Evolutionary conservation across 2,797 vertebrate genomes (phyloP), one percentile per base, ranked within the genome.

Genomic region (Acridotheres tristis): DNA sequence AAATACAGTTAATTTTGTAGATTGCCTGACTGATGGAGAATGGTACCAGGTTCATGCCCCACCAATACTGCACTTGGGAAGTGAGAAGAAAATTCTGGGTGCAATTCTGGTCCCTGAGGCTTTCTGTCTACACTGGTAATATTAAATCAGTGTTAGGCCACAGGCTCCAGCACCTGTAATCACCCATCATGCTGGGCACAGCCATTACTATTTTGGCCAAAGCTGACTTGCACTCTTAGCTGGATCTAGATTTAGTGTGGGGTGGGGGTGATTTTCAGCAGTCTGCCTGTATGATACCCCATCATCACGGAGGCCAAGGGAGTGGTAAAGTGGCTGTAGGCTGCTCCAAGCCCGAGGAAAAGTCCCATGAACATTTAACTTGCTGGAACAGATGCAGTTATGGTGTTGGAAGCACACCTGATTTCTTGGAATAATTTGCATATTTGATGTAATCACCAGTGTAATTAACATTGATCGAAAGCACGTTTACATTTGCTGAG

Each of bases 1-100:
- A 36, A 75, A 50, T 62, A 14, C 30, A 53, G 27, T 63, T 66
- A 38, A 55, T 66, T 73, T 53, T 4, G 2, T 50, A 71, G 15
- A 51, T 59, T 59, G 8, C 38, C 53, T 55, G 23, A 50, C 59
- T 53, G 67, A 63, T n/a, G 43, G 59, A 54, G 62, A 54, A n/a
- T 47, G 38, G 16, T 78, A 23, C 47, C 71, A 75, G 42, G 23
- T 87, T 87, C 58, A 61, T 16, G 36, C 79, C 32, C 16, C 53
- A 48, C 16, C 34, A 80, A 42, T 29, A 67, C 16, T 4, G 11
- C 13, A 38, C 9, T 74, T 21, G 5, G 29, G 30, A 94, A 83
- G 21, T 11, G 26, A 68, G 53, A 85, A 88, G 68, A 91, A 88
- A 83, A 42, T 91, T 73, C 61, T 85, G 25, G 6, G 26, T 89